These are phyloP conservation scores for Solea solea DNA, from an alignment of 2,113 vertebrate species.

Conservation along the genomic window DNA sequence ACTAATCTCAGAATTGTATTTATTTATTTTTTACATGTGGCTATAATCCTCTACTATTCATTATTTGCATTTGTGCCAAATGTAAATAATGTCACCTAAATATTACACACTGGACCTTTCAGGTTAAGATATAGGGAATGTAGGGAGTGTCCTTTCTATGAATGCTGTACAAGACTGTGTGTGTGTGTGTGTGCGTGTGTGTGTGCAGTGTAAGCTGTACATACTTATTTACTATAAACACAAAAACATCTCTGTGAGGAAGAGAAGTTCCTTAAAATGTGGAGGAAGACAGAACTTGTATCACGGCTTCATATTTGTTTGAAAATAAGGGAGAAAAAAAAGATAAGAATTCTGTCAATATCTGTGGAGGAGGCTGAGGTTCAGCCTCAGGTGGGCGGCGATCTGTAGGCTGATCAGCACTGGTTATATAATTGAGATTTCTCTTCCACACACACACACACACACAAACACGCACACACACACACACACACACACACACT, in stretches of 20 bases:
- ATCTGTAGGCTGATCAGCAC: conserved; percentile 74
- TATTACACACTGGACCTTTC: no score
- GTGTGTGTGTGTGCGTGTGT: not conserved
- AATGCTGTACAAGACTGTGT: not conserved
- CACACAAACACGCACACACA: no score
- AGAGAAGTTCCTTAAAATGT: conserved; percentile 2
- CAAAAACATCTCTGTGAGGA: conserved; percentile 27
- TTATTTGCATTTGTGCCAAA: no score
- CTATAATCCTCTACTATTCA: no score
- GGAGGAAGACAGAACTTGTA: conserved; percentile 29
- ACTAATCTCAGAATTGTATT: no score
- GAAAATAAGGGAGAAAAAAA: conserved; percentile 53
- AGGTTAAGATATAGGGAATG: no score
- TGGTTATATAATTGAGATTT: conserved; percentile 78
- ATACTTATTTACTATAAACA: conserved; percentile 13
- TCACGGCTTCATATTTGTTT: conserved; percentile 50
- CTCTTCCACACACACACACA: conserved; percentile 17
- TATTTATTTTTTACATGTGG: no score
- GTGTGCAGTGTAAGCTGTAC: not conserved
- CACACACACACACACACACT: no score
- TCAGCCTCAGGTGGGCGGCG: conserved; percentile 73
- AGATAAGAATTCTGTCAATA: conserved; percentile 75
- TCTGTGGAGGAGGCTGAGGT: conserved; percentile 70
- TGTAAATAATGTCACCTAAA: no score
- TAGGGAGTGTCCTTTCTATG: no score